Evolutionary conservation across 2,888 invertebrate genomes (phyloP), one percentile per base, ranked within the genome.

Genomic region (Morinoia aosen): DNA sequence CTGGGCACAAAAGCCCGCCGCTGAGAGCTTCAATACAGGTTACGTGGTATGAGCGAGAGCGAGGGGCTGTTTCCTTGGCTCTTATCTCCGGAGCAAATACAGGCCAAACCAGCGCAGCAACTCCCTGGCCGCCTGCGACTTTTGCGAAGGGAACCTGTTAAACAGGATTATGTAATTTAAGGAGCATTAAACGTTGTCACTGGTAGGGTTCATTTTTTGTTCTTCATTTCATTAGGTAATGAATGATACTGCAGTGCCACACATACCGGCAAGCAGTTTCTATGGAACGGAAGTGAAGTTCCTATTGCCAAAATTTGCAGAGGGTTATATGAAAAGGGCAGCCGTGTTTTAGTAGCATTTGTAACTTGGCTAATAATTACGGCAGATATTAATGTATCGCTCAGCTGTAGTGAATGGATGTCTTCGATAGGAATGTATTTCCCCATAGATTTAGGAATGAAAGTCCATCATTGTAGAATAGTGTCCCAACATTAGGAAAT

Each of bases 111-210:
- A 90, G 90, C 40, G 40, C 25, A 76, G 40, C 90, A 40, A 14
- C 40, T 90, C 14, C 40, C 40, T 5, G 11, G 90, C 40, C 48
- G 40, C 40, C 57, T 93, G 39, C 56, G 58, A n/a, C 56, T 48
- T 93, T 39, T 33, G 16, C 33, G 12, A 57, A 19, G 39, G n/a
- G 19, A 93, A 93, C 33, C 93, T 57, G 93, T 93, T 93, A 48
- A 57, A 57, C 93, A 93, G 90, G 90, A 90, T 90, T 90, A 90
- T 40, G 90, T 90, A 90, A 90, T 90, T 90, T 90, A 90, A 90
- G 90, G 90, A 90, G 90, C 90, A 90, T 90, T 90, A 90, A 90
- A 90, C 90, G 90, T 90, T 40, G 90, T 90, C 90, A 90, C 90
- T 25, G 90, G 90, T 90, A 12, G 90, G 90, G 90, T 90, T 90